Conservation (phyloP, 2,888 invertebrate species). For the Ceriagrion tenellum region DNA sequence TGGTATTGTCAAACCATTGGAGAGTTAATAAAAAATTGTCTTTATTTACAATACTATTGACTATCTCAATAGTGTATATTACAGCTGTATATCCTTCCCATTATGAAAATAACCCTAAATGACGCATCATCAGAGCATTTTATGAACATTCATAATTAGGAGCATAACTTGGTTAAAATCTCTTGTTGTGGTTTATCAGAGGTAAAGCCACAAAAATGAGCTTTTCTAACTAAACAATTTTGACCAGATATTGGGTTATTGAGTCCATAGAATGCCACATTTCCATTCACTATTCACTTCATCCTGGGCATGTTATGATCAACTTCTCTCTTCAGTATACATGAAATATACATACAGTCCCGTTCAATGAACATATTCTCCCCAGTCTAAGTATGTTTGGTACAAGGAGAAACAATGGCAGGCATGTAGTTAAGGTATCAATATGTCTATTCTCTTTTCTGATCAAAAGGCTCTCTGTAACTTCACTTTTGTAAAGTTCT, state of each 20-base stretch:
- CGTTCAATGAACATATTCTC: neutral
- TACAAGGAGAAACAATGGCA: neutral
- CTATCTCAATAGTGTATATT: conserved; percentile 28
- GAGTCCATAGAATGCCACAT: neutral
- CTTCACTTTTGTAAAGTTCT: no score
- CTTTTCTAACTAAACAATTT: neutral
- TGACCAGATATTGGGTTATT: conserved; percentile 11
- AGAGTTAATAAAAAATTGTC: neutral
- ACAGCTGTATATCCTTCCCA: conserved; percentile 38
- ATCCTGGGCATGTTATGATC: neutral
- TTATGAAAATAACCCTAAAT: conserved; percentile 2
- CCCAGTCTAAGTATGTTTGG: neutral
- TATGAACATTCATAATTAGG: conserved; percentile 22
- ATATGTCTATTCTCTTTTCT: neutral
- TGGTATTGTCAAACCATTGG: neutral
- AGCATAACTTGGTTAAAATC: neutral
- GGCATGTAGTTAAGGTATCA: neutral
- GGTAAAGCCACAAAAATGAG: neutral
- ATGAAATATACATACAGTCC: neutral
- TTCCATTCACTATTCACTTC: neutral
- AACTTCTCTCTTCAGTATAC: neutral
- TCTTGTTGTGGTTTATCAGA: neutral
- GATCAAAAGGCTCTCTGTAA: neutral
- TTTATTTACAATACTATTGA: conserved; percentile 41
- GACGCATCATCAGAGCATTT: neutral